These are phyloP conservation scores for Zhuqinia jingwanae DNA, from an alignment of 2,888 invertebrate genomes.

Conservation along the genomic window DNA sequence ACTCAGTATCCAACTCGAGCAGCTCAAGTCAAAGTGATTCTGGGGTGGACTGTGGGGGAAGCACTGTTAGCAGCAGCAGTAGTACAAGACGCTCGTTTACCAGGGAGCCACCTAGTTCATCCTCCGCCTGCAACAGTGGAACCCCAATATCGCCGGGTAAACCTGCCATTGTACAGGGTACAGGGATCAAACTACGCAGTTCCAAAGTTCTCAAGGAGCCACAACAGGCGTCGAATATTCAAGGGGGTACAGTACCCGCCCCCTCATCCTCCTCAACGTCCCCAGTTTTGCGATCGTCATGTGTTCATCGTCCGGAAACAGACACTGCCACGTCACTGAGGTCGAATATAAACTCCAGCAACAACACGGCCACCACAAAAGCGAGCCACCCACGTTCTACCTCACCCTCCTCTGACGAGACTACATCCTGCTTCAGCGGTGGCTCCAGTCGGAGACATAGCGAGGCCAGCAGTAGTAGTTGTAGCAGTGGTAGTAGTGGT, in stretches of 20 bases:
- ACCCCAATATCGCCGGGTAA: background rate
- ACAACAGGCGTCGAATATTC: background rate
- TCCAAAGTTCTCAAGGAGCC: constrained; percentile 48
- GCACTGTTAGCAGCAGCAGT: constrained; percentile 75
- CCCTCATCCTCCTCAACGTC: constrained; percentile 42
- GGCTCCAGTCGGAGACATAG: constrained; percentile 43
- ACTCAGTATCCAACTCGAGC: constrained; percentile 78
- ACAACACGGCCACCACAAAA: too few species aligned
- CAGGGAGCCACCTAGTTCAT: constrained; percentile 34
- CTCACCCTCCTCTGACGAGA: background rate
- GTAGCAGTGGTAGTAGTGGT: constrained; percentile 54
- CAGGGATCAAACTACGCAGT: constrained; percentile 48
- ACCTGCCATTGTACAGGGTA: background rate
- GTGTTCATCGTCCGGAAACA: constrained; percentile 38
- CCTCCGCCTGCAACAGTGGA: background rate
- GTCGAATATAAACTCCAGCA: background rate
- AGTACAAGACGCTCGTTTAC: constrained; percentile 54
- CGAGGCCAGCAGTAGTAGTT: constrained; percentile 58
- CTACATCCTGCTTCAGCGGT: background rate
- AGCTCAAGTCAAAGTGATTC: constrained; percentile 78
- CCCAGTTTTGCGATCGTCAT: background rate
- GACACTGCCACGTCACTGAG: constrained; percentile 34
- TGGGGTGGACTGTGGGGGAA: constrained; percentile 78
- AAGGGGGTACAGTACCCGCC: too few species aligned
- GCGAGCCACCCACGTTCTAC: background rate